Evolutionary conservation across 2,888 invertebrate species (phyloP).

Genomic region (Phorcus lineatus): DNA sequence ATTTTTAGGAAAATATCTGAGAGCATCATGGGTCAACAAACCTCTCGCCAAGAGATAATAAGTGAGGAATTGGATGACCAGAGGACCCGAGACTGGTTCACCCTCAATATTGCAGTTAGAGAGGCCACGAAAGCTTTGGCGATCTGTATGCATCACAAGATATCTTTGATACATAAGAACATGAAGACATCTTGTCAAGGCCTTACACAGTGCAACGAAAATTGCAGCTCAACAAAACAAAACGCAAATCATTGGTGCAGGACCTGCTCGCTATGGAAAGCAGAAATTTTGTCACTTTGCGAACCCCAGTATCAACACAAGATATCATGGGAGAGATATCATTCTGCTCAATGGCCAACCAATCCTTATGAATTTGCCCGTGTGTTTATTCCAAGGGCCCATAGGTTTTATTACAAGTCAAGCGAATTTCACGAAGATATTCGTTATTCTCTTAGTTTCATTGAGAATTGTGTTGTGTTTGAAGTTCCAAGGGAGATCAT

Average conservation of each 20-base stretch:
- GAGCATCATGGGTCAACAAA: slow-evolving; percentile 40
- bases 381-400: slow-evolving; percentile 45
- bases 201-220: slow-evolving; percentile 30
- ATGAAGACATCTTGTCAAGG: slow-evolving; percentile 28
- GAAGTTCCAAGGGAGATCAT: slow-evolving; percentile 32
- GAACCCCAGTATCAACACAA: slow-evolving; percentile 32
- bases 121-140: slow-evolving; percentile 44
- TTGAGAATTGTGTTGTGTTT: slow-evolving; percentile 41
- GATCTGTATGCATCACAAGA: slow-evolving; percentile 39
- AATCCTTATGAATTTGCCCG: slow-evolving; percentile 48
- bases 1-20: background rate
- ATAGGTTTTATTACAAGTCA: slow-evolving; percentile 46
- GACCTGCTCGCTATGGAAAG: slow-evolving; percentile 40
- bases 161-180: slow-evolving; percentile 37
- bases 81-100: slow-evolving; percentile 43
- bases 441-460: slow-evolving; percentile 39
- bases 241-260: slow-evolving; percentile 36
- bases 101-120: slow-evolving; percentile 43
- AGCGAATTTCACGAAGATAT: slow-evolving; percentile 49
- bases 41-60: slow-evolving; percentile 43
- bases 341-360: slow-evolving; percentile 40
- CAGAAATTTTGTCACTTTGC: slow-evolving; percentile 37
- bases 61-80: slow-evolving; percentile 40
- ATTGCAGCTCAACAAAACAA: slow-evolving; percentile 37
- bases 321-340: slow-evolving; percentile 40